Evolutionary conservation across 2,797 vertebrate species (phyloP), one percentile per base, ranked within the genome.

Genomic region (Xenopus petersii): DNA sequence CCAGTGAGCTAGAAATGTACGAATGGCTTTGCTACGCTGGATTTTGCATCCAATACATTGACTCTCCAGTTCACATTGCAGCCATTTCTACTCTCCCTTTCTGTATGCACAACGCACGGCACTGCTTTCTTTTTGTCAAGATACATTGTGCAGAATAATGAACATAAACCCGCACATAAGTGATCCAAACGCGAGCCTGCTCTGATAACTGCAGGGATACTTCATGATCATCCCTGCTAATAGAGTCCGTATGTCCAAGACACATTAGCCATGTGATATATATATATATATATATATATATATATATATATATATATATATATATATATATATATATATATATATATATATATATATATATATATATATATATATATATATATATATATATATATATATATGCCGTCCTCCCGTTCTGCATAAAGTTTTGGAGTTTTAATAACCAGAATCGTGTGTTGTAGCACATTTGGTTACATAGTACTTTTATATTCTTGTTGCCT

Each of bases 151-250:
- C 13, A 46, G 49, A 54, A 13, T 64, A 21, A 64, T 24, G 16
- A 73, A 59, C 12, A 24, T n/a, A 69, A 47, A 68, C 42, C 5
- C 36, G 11, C 30, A 58, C 42, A 47, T 54, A n/a, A 54, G 48
- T 11, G 2, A 17, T 17, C 54, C 54, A 26, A 33, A 70, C n/a
- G 10, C 64, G 60, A 10, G 54, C 59, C 2, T 55, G 59, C 24
- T 30, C 10, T 47, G 46, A 10, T 51, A 56, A 64, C 55, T 75
- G 74, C 26, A 51, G 9, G 54, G 42, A 76, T 42, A 17, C 16
- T 5, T 30, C 30, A 36, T 63, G 58, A 12, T 48, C n/a, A 64
- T 58, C 61, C 74, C 42, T 33, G 17, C 56, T 51, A 51, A 51
- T 51, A 51, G 49, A 51, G 49, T 51, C 49, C 49, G 1, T 15